Percentiles rank a stretch among this genome's conserved stretches.
Conservation (phyloP, 2,797 vertebrate species). For the Sternotherus odoratus region DNA sequence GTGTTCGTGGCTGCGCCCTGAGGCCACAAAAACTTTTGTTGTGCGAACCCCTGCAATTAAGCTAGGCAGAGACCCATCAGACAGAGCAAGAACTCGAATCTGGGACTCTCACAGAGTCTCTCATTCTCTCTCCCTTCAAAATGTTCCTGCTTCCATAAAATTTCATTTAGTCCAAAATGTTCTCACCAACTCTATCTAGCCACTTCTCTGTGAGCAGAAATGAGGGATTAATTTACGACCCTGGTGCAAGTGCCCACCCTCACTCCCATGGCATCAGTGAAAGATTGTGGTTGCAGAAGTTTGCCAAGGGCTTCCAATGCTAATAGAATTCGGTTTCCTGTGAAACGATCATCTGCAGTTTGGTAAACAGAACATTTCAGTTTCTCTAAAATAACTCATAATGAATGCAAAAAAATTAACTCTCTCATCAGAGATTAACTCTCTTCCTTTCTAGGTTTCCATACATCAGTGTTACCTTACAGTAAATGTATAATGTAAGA, state of each 20-base stretch:
- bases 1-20: no score
- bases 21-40: no score
- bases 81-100: not conserved
- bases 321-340: constrained; percentile 17
- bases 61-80: not conserved
- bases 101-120: not conserved
- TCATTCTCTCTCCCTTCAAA: not conserved
- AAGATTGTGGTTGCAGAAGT: not conserved
- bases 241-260: not conserved
- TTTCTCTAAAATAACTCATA: not conserved
- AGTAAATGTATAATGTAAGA: not conserved
- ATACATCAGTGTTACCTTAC: constrained; percentile 25
- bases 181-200: not conserved
- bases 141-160: not conserved
- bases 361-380: not conserved
- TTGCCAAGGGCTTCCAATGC: constrained; percentile 22
- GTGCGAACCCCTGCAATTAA: not conserved
- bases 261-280: not conserved
- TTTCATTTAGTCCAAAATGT: not conserved
- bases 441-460: not conserved
- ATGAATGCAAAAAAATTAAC: not conserved
- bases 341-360: not conserved
- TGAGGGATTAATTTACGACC: not conserved
- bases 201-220: not conserved
- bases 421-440: fast-evolving